Evolutionary conservation across 2,888 invertebrate genomes (phyloP), one percentile per base, ranked within the genome.

Genomic region (Fragum whitleyi): DNA sequence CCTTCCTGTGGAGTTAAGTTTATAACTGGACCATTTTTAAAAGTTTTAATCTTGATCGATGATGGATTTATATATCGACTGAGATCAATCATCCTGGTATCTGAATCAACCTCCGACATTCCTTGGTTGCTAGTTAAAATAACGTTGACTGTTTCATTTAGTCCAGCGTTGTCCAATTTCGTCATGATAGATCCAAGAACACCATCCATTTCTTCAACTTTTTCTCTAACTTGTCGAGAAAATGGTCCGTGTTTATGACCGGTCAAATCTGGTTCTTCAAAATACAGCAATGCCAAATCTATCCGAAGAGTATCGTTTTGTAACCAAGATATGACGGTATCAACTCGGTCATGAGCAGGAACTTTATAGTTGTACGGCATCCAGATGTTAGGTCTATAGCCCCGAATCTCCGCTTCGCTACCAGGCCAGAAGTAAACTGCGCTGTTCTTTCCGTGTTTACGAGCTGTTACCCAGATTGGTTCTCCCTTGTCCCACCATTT

Each of bases 351-450:
- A 83, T 94, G 92, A 94, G 95, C 96, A 57, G 95, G 92, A 0
- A 95, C 88, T 6, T 88, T 81, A 87, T 85, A 77, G 78, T 95
- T 92, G 89, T 94, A 96, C 3, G 87, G 29, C 11, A 69, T 39
- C 82, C 82, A 90, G n/a, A 85, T 77, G 68, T 92, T 92, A 19
- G 94, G 94, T 16, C 94, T 94, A 73, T 95, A 93, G 87, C 90
- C 90, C 39, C 90, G 87, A 55, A 96, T 96, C 9, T 94, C 86
- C 82, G 94, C 95, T 51, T 95, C 92, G 72, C 95, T 94, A 1
- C 96, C 96, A 3, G 96, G 96, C 96, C 96, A 96, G 96, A 96
- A 91, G 69, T 86, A 90, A 0, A 84, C 84, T 0, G 87, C 91
- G 62, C 89, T 86, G 39, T 47, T 96, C 94, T 96, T 95, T 0